Evolutionary conservation across 2,888 invertebrate genomes (phyloP), one percentile per base, ranked within the genome.

Genomic region (Ophioninae sp.): DNA sequence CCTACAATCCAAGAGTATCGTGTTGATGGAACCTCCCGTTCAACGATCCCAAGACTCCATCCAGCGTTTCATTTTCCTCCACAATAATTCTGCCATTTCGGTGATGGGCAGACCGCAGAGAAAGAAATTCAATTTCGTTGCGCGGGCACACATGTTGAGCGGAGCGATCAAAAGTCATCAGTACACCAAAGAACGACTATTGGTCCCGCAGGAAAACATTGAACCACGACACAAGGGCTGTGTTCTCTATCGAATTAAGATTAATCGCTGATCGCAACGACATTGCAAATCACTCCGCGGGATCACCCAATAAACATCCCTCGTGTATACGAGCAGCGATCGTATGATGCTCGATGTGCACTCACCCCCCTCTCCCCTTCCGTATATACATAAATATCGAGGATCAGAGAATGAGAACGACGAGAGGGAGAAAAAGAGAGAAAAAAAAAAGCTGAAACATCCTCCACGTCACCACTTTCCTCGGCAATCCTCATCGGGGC

Each of bases 401-500:
- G 13, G 37, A 20, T n/a, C 58, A 58, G 37, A 30, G n/a, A 51
- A 22, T 64, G 9, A 51, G 20, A 64, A 30, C 68, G 30, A 69
- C 30, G 22, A 75, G 9, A 61, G 30, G 69, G 22, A 23, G 44
- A 69, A 23, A 61, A 1, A 13, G 6, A 68, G 23, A n/a, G 44
- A 68, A 39, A 77, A 58, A 76, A 61, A 69, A 78, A 78, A 65
- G 23, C 58, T 79, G 73, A 39, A 75, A 51, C 58, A 84, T 77
- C 79, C 86, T 80, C 85, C 79, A 82, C 82, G 84, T 83, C 86
- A 67, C 86, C 88, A 88, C 88, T 88, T 87, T 88, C 90, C 89
- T 87, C 90, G 88, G 89, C 91, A 91, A 92, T 93, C 89, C 92
- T 92, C 92, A 91, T 92, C 90, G 92, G 91, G 92, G 91, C 84